These are phyloP conservation scores for Protobothrops flavoviridis DNA, from an alignment of 2,113 vertebrate species.

Conservation along the genomic window DNA sequence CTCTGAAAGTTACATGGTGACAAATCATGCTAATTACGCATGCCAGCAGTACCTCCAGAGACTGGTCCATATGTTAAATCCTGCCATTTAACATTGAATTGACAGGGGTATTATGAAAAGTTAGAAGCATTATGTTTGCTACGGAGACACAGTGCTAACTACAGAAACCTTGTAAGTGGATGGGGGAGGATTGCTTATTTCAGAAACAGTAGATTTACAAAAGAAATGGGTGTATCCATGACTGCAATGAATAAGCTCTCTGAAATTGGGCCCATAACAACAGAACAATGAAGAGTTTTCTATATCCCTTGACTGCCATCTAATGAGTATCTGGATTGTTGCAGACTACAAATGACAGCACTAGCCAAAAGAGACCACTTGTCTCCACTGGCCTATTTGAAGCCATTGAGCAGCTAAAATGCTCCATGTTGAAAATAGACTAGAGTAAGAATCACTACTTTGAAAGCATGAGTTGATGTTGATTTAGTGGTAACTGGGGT, in stretches of 20 bases:
- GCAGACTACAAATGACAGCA: neutral
- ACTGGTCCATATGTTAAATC: constrained; percentile 59
- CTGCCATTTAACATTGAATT: constrained; percentile 43
- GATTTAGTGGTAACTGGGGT: neutral
- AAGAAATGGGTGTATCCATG: neutral
- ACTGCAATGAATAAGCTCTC: neutral
- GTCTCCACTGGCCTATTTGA: neutral
- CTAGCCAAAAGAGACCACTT: neutral
- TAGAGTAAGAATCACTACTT: neutral
- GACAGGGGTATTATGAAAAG: constrained; percentile 41
- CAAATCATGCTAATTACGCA: constrained; percentile 63
- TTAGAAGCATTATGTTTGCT: constrained; percentile 23
- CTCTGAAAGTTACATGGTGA: constrained; percentile 55
- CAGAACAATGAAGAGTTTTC: neutral
- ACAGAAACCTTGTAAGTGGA: neutral
- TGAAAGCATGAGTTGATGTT: neutral
- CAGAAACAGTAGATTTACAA: neutral
- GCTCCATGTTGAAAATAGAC: neutral
- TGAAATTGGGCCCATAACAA: neutral
- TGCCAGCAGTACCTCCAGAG: constrained; percentile 51
- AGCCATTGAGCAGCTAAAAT: neutral
- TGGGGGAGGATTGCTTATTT: neutral
- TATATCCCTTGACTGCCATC: neutral
- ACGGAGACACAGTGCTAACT: neutral
- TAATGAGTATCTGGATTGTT: neutral